A percentile compares a stretch with the other conserved stretches of the same genome.
Evolutionary conservation across 30 jellyfish, hydroid and myxozoan genomes (phyloP).

Genomic region (Hydractinia symbiolongicarpus): DNA sequence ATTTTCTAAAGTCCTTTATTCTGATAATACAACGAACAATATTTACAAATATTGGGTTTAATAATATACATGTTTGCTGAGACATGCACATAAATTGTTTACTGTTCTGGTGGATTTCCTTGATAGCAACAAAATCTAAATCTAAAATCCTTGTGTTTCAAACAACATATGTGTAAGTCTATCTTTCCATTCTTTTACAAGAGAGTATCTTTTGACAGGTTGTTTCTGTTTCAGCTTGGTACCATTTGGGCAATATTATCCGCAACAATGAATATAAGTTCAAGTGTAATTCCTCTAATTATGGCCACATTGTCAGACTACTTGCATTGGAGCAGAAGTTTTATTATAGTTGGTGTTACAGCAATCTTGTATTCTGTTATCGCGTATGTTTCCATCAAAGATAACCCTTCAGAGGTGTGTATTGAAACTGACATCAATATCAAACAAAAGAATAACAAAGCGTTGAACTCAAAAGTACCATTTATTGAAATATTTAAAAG

Average conservation of each 20-base stretch:
- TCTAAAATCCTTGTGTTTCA: too few species aligned
- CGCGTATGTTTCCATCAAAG: constrained; percentile 2
- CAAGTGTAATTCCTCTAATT: constrained; percentile 25
- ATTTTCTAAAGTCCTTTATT: too few species aligned
- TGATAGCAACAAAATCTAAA: too few species aligned
- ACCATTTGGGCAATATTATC: constrained; percentile 37
- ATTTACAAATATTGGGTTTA: too few species aligned
- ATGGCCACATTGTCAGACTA: constrained; percentile 25
- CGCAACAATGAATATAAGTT: constrained; percentile 31
- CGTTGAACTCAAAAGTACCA: not conserved
- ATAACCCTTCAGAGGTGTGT: constrained; percentile 5
- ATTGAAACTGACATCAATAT: not conserved
- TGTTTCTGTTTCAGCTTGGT: constrained; percentile 19
- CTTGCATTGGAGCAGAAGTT: constrained; percentile 27
- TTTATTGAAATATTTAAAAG: constrained; percentile 11
- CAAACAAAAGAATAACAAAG: not conserved
- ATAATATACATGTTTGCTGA: too few species aligned
- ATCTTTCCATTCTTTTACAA: too few species aligned
- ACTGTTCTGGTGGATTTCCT: too few species aligned
- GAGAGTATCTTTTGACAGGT: not conserved
- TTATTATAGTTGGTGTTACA: constrained; percentile 15
- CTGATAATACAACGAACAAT: too few species aligned
- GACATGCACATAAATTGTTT: too few species aligned
- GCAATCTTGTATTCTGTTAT: constrained; percentile 1
- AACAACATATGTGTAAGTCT: too few species aligned